Evolutionary conservation across 64 coral and sea anemone species (phyloP).

Genomic region (Acropora tenuis): DNA sequence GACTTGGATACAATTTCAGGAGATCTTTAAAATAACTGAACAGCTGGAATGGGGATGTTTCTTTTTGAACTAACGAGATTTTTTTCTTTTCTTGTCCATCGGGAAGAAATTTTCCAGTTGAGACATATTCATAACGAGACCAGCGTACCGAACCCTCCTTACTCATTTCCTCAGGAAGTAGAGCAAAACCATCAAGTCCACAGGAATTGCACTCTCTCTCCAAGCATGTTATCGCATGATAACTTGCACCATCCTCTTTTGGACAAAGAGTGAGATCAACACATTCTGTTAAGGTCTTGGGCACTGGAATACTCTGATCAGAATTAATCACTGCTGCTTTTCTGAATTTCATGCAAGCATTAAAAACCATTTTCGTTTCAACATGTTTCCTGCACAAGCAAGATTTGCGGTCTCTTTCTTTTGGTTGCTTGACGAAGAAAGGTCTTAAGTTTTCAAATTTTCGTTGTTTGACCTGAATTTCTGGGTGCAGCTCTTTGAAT

Average conservation of each 20-base stretch:
- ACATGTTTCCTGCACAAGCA: constrained; percentile 72
- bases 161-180: constrained; percentile 34
- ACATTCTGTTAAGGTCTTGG: constrained; percentile 33
- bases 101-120: constrained; percentile 52
- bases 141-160: background rate
- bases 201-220: constrained; percentile 32
- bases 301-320: background rate
- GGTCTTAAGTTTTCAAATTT: constrained; percentile 45
- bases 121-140: constrained; percentile 57
- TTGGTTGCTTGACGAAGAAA: constrained; percentile 56
- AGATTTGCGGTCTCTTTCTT: constrained; percentile 63
- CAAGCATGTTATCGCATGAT: constrained; percentile 43
- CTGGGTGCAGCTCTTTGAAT: constrained; percentile 10
- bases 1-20: constrained; percentile 1
- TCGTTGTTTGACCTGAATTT: constrained; percentile 34
- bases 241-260: constrained; percentile 25
- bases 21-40: constrained; percentile 47
- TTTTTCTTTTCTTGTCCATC: constrained; percentile 73
- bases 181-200: constrained; percentile 26
- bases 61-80: constrained; percentile 24
- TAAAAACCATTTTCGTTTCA: constrained; percentile 67
- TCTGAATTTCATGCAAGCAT: constrained; percentile 71
- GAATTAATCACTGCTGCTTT: constrained; percentile 27
- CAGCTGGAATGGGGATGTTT: constrained; percentile 50
- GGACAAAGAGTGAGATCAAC: constrained; percentile 54